Base-by-base conservation (phyloP, 1,140 invertebrate genomes). In the Lepidotrigona ventralis region DNA sequence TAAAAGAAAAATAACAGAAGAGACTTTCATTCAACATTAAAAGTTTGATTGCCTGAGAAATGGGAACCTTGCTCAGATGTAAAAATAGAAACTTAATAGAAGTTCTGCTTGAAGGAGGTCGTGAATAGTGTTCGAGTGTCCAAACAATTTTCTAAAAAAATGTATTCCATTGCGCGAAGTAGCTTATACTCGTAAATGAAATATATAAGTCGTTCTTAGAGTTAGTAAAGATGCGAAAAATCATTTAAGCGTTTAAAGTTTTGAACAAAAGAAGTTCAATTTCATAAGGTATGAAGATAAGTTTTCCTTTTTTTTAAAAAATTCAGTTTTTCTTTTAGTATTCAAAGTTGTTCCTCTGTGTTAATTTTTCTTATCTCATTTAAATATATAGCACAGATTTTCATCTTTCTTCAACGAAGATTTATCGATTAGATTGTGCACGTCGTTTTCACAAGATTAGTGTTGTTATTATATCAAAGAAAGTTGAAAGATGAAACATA, bases 41-140 rank as follows among this genome's bases (percentile, higher is more conserved):
- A 33, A 53, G 14, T 2, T 8, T 46, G 5, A n/a, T 81, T 26
- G 2, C 56, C 14, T 33, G 14, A n/a, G 19, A 26, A 15, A 39
- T 53, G 33, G n/a, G 56, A 33, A 85, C 26, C 29, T 12, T 51
- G 56, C 60, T 51, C 33, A 2, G 9, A 15, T 51, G 26, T 86
- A 56, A 80, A 86, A 85, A 85, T 75, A 81, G 60, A 23, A 60
- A 33, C 53, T 75, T 33, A 56, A 72, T 84, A 64, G 33, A 73
- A 39, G 39, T 46, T 74, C 72, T 63, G n/a, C 74, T 86, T 39
- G 39, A 58, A 23, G 54, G 33, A 68, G 54, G 54, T 60, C 66
- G 23, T 70, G n/a, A 72, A 51, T 68, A 29, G 46, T n/a, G 29
- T 26, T 29, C 4, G 51, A 33, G 53, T 26, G 19, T 29, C 66